Evolutionary conservation across 2,888 invertebrate species (phyloP).

Genomic region (Lasioglossum pauxillum): DNA sequence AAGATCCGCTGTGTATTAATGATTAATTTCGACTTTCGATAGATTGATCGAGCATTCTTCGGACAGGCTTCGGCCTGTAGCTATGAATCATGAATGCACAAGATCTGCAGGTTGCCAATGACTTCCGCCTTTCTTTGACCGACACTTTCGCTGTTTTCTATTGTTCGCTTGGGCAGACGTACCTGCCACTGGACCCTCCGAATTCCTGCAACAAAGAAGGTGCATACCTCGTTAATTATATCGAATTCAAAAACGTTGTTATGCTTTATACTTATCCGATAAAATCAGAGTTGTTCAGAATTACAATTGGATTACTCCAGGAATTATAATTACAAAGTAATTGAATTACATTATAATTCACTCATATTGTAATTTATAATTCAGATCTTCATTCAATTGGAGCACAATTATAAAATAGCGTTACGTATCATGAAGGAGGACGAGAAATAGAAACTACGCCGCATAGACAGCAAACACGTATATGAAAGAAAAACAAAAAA

Average conservation of each 20-base stretch:
- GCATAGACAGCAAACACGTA: no score
- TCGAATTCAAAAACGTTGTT: neutral
- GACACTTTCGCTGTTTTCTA: neutral
- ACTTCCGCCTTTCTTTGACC: neutral
- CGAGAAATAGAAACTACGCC: no score
- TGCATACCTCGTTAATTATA: neutral
- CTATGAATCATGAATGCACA: neutral
- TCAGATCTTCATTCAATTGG: no score
- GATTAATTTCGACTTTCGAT: neutral
- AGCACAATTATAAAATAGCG: no score
- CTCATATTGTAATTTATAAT: no score
- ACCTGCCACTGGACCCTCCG: conserved; percentile 73
- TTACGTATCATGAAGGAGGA: no score
- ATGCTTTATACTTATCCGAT: neutral
- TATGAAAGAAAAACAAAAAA: no score
- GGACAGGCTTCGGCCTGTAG: neutral
- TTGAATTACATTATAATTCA: no score
- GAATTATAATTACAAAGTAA: no score
- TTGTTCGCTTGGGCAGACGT: conserved; percentile 19
- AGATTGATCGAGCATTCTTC: neutral
- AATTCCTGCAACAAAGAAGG: conserved; percentile 75
- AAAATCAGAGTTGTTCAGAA: no score
- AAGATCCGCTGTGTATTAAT: neutral
- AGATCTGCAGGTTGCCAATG: neutral
- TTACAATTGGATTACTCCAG: no score